Evolutionary conservation across 2,888 invertebrate genomes (phyloP).

Genomic region (Aphidius colemani): DNA sequence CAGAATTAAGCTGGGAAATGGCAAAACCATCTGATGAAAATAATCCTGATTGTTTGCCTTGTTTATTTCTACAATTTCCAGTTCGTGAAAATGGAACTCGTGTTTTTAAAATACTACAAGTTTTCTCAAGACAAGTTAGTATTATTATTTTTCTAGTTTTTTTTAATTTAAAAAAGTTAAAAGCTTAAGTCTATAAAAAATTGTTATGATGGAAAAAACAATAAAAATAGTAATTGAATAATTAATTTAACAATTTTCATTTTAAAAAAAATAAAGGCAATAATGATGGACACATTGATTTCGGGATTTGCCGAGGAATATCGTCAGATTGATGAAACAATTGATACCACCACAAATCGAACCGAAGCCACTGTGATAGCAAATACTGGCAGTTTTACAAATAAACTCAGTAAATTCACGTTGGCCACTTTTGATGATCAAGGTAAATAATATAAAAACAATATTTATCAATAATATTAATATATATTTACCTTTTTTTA

Average conservation of each 20-base stretch:
- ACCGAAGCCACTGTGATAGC: conserved; percentile 41
- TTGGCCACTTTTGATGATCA: conserved; percentile 89
- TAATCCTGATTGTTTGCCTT: conserved; percentile 85
- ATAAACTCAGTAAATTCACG: conserved; percentile 83
- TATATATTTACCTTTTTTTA: conserved; percentile 11
- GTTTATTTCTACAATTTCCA: conserved; percentile 89
- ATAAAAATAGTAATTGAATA: not conserved
- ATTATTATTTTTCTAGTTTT: not conserved
- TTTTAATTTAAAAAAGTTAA: too few relatives aligned
- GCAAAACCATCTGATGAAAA: conserved; percentile 84
- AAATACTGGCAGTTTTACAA: conserved; percentile 66
- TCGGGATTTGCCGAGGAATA: conserved; percentile 81
- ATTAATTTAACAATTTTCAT: not conserved
- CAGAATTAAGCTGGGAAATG: conserved; percentile 92
- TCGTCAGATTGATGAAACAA: conserved; percentile 62
- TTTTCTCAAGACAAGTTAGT: conserved; percentile 68
- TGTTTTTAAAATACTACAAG: conserved; percentile 80
- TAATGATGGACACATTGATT: conserved; percentile 86
- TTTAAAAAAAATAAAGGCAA: too few relatives aligned
- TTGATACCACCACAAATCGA: conserved; percentile 53
- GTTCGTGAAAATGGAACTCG: conserved; percentile 77
- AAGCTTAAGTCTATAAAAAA: too few relatives aligned
- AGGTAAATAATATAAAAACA: conserved; percentile 57
- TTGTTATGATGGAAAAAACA: not conserved
- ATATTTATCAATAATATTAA: not conserved